These are phyloP conservation scores for Mongoloraphidia duomilia DNA, from an alignment of 2,888 invertebrate species.

Conservation along the genomic window DNA sequence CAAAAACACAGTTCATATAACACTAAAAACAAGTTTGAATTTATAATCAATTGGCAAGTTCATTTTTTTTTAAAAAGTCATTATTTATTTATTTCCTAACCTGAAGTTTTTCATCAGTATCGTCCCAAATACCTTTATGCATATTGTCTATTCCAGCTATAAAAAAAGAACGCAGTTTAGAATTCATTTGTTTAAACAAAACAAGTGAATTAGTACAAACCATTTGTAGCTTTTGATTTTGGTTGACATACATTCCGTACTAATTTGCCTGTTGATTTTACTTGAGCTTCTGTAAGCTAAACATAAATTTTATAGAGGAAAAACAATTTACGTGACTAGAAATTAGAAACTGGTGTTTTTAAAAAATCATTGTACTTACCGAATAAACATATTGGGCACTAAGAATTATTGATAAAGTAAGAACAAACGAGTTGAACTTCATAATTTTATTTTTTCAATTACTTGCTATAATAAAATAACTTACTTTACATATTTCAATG, in stretches of 20 bases:
- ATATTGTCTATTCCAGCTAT: constrained; percentile 3
- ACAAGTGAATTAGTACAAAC: constrained; percentile 25
- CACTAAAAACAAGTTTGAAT: constrained; percentile 26
- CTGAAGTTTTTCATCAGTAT: not conserved
- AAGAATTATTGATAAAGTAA: too few relatives aligned
- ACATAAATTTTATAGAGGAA: constrained; percentile 4
- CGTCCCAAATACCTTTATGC: constrained; percentile 2
- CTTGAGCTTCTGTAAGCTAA: constrained; percentile 36
- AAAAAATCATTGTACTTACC: too few relatives aligned
- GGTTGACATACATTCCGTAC: constrained; percentile 49
- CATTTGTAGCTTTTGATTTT: constrained; percentile 42
- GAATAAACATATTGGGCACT: too few relatives aligned
- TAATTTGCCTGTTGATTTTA: constrained; percentile 43
- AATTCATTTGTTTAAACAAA: constrained; percentile 2
- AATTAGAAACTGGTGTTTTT: not conserved
- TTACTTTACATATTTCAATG: too few relatives aligned
- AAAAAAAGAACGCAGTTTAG: not conserved
- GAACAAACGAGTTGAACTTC: too few relatives aligned
- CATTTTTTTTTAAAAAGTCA: too few relatives aligned
- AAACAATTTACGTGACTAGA: not conserved
- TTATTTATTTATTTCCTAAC: not conserved
- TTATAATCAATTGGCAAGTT: too few relatives aligned
- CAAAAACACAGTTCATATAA: constrained; percentile 35
- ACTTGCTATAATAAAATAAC: too few relatives aligned
- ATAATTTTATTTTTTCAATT: too few relatives aligned